Conservation (phyloP, 2,113 vertebrate genomes). For the Pelobates fuscus region DNA sequence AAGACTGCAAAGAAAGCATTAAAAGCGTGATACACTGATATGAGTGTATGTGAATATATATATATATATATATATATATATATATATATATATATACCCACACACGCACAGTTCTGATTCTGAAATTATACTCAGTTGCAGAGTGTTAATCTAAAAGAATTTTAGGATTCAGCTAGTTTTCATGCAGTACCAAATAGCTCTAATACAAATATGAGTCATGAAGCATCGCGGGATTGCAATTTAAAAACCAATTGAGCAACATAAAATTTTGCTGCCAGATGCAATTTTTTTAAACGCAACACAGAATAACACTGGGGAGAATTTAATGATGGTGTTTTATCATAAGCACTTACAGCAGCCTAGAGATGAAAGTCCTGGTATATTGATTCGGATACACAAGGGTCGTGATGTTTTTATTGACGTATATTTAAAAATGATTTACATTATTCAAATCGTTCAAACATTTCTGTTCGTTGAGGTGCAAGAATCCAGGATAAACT, state of each 20-base stretch:
- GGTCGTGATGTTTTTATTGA: conserved; percentile 29
- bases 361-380: conserved; percentile 24
- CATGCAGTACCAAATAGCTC: conserved; percentile 9
- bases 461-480: not conserved
- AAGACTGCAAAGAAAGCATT: too few relatives aligned
- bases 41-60: too few relatives aligned
- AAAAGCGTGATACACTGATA: too few relatives aligned
- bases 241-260: conserved; percentile 44
- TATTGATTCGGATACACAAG: conserved; percentile 24
- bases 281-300: conserved; percentile 29
- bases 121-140: not conserved
- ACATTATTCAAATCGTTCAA: not conserved
- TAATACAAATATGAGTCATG: conserved; percentile 45
- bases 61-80: too few relatives aligned
- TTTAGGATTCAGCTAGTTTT: conserved; percentile 14
- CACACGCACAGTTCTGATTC: too few relatives aligned
- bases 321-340: conserved; percentile 43
- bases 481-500: not conserved
- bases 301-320: conserved; percentile 35
- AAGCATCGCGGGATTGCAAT: conserved; percentile 31
- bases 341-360: conserved; percentile 26
- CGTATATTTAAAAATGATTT: not conserved
- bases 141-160: conserved; percentile 26
- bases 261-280: conserved; percentile 44
- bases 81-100: too few relatives aligned